A percentile compares a stretch with the other conserved stretches of the same genome.
Conservation (phyloP, 2,113 vertebrate genomes). For the Vanacampus margaritifer region DNA sequence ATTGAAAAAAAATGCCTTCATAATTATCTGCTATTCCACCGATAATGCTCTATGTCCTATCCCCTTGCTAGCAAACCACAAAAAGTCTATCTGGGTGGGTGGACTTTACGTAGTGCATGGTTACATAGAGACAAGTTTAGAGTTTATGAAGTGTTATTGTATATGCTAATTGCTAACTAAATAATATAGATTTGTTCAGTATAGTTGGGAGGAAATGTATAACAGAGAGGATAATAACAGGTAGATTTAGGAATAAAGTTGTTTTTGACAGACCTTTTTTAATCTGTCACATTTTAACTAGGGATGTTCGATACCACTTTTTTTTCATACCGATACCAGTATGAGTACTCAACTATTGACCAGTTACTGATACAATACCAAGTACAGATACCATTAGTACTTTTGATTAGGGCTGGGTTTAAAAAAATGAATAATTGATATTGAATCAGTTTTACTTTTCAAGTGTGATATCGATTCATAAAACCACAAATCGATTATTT, state of each 20-base stretch:
- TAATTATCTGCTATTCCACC: slow-evolving; percentile 27
- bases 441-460: too few species aligned
- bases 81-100: slow-evolving; percentile 16
- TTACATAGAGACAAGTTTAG: not conserved
- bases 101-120: not conserved
- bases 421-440: too few species aligned
- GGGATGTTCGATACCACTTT: too few species aligned
- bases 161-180: not conserved
- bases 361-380: too few species aligned
- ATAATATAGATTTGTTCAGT: not conserved
- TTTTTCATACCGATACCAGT: too few species aligned
- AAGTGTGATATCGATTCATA: too few species aligned
- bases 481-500: too few species aligned
- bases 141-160: not conserved
- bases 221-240: not conserved
- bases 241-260: not conserved
- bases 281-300: too few species aligned
- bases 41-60: slow-evolving; percentile 23
- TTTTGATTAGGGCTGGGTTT: too few species aligned
- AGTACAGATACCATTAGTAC: too few species aligned
- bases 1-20: slow-evolving; percentile 3
- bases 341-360: too few species aligned
- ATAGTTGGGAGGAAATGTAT: not conserved
- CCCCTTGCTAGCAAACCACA: slow-evolving; percentile 33
- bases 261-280: not conserved